phyloP scores from a whole-genome alignment of 1,140 invertebrate genomes.

The Stenopsyche tienmushanensis region DNA sequence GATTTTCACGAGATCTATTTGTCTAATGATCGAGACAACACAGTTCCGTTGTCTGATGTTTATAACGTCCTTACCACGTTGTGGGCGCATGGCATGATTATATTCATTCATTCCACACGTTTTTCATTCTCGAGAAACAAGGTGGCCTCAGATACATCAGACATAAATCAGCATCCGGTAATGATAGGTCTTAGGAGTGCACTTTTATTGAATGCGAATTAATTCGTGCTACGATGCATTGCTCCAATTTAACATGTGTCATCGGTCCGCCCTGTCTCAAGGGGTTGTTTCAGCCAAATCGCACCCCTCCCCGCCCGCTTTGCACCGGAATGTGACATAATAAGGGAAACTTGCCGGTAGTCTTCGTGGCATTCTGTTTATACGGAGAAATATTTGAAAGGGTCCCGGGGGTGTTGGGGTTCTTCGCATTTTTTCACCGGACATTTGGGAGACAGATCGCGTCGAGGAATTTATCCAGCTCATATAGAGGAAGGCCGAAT shows the following conservation, averaged over 20 bases:
- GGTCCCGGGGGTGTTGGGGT: not conserved
- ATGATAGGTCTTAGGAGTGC: not conserved
- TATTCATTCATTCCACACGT: not conserved
- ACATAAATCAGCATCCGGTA: not conserved
- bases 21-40: no score
- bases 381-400: constrained; percentile 22
- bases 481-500: no score
- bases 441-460: constrained; percentile 19
- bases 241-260: not conserved
- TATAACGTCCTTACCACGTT: no score
- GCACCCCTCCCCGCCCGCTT: constrained; percentile 21
- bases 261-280: not conserved
- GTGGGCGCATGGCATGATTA: no score
- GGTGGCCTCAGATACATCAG: not conserved
- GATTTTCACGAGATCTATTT: no score
- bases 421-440: constrained; percentile 7
- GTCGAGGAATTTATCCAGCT: constrained; percentile 12
- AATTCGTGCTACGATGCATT: no score
- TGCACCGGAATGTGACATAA: constrained; percentile 36
- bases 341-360: constrained; percentile 32
- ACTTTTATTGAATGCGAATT: not conserved
- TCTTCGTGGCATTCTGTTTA: constrained; percentile 34
- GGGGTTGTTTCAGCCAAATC: not conserved
- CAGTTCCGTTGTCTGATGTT: no score
- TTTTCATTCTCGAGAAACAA: not conserved